Evolutionary conservation across 2,797 vertebrate species (phyloP).

Genomic region (Pteronotus mesoamericanus): DNA sequence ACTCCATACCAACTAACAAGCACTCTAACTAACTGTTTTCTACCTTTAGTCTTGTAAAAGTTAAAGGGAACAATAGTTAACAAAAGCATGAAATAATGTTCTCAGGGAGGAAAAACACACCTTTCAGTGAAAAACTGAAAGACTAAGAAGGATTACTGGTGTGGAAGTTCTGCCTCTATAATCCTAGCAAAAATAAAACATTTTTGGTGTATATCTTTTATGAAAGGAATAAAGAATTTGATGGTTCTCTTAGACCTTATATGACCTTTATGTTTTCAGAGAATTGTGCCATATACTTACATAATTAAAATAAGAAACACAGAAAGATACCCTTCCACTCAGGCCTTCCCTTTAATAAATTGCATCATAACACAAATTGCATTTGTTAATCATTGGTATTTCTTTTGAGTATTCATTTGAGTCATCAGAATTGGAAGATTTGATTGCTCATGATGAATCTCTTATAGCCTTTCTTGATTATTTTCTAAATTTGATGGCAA

Average conservation of each 20-base stretch:
- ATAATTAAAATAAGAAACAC: slow-evolving; percentile 20
- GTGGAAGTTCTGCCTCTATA: not conserved
- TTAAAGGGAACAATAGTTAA: not conserved
- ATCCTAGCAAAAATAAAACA: not conserved
- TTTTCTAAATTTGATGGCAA: slow-evolving; percentile 69
- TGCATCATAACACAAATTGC: slow-evolving; percentile 50
- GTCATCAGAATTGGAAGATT: slow-evolving; percentile 53
- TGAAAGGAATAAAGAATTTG: not conserved
- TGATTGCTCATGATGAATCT: slow-evolving; percentile 71
- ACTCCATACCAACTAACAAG: not conserved
- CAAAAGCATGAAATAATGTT: not conserved
- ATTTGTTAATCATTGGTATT: slow-evolving; percentile 63
- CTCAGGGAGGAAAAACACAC: not conserved
- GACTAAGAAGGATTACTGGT: not conserved
- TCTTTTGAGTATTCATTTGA: slow-evolving; percentile 61
- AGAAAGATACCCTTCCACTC: not conserved
- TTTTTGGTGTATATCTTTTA: not conserved
- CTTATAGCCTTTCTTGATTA: slow-evolving; percentile 62
- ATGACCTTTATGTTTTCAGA: not conserved
- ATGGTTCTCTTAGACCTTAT: not conserved
- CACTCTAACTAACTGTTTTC: not conserved
- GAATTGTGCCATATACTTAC: not conserved
- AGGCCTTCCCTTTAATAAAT: slow-evolving; percentile 46
- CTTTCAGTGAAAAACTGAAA: not conserved
- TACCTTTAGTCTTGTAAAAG: not conserved